Evolutionary conservation across 2,113 vertebrate genomes (phyloP).

Genomic region (Chrysochloris asiatica): DNA sequence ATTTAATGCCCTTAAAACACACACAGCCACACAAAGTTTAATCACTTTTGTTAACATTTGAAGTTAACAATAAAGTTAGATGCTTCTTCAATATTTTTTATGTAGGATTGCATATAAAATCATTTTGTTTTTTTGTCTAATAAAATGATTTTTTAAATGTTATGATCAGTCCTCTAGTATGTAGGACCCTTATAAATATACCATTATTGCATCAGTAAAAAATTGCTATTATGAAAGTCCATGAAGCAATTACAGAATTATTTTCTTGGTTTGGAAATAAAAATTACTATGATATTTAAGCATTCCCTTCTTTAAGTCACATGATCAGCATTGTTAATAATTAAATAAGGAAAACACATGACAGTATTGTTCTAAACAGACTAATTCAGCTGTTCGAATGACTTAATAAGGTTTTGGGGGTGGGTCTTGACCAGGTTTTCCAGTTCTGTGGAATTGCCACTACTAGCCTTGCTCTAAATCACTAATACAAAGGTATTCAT

Average conservation of each 20-base stretch:
- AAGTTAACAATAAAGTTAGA: conserved; percentile 47
- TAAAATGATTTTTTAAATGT: conserved; percentile 36
- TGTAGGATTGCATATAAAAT: neutral
- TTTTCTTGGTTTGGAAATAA: conserved; percentile 47
- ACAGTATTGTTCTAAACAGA: neutral
- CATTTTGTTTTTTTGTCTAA: conserved; percentile 9
- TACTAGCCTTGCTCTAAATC: neutral
- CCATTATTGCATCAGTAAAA: neutral
- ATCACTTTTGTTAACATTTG: neutral
- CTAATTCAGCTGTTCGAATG: neutral
- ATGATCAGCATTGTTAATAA: neutral
- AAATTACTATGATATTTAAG: conserved; percentile 36
- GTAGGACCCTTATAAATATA: conserved; percentile 27
- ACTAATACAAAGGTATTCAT: conserved; percentile 42
- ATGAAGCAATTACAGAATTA: conserved; percentile 48
- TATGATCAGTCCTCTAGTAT: neutral
- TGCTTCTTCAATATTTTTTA: neutral
- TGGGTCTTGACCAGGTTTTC: neutral
- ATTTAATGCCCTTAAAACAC: conserved; percentile 10
- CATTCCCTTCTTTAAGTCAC: neutral
- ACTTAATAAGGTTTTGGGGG: too few species aligned
- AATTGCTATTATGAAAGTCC: conserved; percentile 1
- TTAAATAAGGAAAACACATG: neutral
- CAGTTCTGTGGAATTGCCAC: neutral
- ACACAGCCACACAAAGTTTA: too few species aligned